A percentile compares a stretch with the other conserved stretches of the same genome.
These are phyloP conservation scores for Thera obeliscata DNA, from an alignment of 2,888 invertebrate genomes.

Conservation along the genomic window DNA sequence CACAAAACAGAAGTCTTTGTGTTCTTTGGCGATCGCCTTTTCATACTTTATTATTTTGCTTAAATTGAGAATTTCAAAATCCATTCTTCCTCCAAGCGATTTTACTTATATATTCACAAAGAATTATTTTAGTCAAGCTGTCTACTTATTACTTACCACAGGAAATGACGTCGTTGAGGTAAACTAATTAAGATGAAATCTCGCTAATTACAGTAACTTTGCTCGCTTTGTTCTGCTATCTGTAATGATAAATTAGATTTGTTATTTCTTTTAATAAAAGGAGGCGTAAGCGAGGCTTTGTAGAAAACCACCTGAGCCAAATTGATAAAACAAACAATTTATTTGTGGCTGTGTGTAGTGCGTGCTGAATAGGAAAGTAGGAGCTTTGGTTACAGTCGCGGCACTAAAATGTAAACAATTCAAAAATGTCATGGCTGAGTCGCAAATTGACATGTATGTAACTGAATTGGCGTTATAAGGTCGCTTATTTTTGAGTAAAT, in stretches of 20 bases:
- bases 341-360: not conserved
- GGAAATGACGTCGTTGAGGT: slow-evolving; percentile 18
- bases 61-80: too few relatives aligned
- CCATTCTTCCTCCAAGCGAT: too few relatives aligned
- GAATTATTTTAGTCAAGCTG: too few relatives aligned
- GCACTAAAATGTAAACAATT: too few relatives aligned
- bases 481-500: too few relatives aligned
- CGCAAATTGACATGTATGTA: too few relatives aligned
- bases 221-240: slow-evolving; percentile 34
- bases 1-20: too few relatives aligned
- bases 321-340: slow-evolving; percentile 1
- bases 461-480: too few relatives aligned
- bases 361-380: not conserved
- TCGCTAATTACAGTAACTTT: slow-evolving; percentile 30
- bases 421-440: too few relatives aligned
- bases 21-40: too few relatives aligned
- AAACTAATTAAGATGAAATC: slow-evolving; percentile 30
- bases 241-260: slow-evolving; percentile 36
- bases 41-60: too few relatives aligned
- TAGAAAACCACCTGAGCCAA: slow-evolving; percentile 14
- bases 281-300: slow-evolving; percentile 3
- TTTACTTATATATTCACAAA: too few relatives aligned
- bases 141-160: not conserved
- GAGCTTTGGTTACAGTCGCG: not conserved
- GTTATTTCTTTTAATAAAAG: slow-evolving; percentile 18